Evolutionary conservation across 2,888 invertebrate species (phyloP).

Genomic region (Lasioglossum villosulum): DNA sequence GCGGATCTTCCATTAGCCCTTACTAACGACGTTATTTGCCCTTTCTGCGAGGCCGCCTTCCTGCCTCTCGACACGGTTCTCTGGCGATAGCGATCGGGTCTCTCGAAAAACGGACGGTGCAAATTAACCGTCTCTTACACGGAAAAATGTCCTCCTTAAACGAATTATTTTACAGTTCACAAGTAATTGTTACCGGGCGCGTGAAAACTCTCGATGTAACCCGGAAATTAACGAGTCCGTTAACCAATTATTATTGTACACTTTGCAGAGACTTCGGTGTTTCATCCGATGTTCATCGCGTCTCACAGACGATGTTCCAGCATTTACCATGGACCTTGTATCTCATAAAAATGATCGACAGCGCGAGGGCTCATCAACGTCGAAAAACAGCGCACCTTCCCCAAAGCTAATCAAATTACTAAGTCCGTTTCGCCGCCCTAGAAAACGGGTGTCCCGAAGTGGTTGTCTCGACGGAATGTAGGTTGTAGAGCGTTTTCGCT

Average conservation of each 20-base stretch:
- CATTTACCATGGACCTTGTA: neutral
- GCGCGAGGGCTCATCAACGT: neutral
- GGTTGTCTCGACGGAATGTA: neutral
- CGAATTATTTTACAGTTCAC: constrained; percentile 8
- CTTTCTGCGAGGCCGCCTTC: constrained; percentile 46
- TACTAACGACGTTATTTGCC: constrained; percentile 70
- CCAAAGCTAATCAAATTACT: neutral
- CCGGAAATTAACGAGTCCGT: constrained; percentile 7
- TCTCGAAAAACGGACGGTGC: constrained; percentile 36
- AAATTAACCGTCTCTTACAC: constrained; percentile 26
- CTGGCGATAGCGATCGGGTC: constrained; percentile 25
- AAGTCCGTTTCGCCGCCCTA: neutral
- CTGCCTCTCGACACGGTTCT: neutral
- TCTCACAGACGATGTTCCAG: neutral
- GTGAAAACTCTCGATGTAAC: neutral
- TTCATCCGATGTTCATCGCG: neutral
- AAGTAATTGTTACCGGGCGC: constrained; percentile 3
- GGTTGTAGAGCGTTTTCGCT: neutral
- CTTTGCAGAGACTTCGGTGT: neutral
- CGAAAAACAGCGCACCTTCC: neutral
- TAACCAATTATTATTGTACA: constrained; percentile 18
- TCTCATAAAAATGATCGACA: neutral
- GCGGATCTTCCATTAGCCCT: constrained; percentile 73
- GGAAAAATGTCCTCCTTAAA: constrained; percentile 19
- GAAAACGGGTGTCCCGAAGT: neutral